phyloP scores from a whole-genome alignment of 2,113 vertebrate species.

The Tenebrosternarchus preto region DNA sequence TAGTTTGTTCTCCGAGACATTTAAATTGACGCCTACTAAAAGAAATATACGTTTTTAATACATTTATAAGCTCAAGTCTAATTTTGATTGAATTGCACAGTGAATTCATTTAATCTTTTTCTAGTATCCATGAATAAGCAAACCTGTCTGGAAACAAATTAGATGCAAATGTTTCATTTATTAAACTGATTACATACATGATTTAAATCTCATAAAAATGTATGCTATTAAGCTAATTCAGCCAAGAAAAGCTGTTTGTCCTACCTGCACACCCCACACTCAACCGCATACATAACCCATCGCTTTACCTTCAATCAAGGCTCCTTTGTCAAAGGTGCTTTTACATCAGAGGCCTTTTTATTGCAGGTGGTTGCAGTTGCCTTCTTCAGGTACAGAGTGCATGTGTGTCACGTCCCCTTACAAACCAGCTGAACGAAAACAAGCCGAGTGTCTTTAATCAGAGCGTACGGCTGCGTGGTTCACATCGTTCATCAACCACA shows the following conservation, averaged over 20 bases:
- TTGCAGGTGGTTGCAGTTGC: background rate
- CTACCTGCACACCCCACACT: background rate
- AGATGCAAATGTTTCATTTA: conserved; percentile 27
- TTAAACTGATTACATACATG: conserved; percentile 19
- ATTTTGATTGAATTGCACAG: conserved; percentile 6
- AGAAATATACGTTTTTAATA: background rate
- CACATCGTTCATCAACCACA: background rate
- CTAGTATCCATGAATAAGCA: conserved; percentile 1
- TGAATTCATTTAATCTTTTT: background rate
- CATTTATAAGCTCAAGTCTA: background rate
- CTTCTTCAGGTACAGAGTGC: background rate
- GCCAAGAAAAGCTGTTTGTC: background rate
- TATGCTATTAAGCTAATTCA: conserved; percentile 1
- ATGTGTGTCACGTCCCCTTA: too few relatives aligned
- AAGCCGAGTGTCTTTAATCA: background rate
- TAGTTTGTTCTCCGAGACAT: background rate
- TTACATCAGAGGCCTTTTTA: background rate
- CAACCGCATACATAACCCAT: background rate
- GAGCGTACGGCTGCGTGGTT: background rate
- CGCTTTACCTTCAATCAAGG: conserved; percentile 6
- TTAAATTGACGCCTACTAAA: background rate
- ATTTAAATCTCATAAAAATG: conserved; percentile 42
- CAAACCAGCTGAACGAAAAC: too few relatives aligned
- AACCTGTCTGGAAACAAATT: conserved; percentile 21
- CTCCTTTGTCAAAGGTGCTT: conserved; percentile 12